Base-by-base conservation (phyloP, 2,888 invertebrate genomes). In the Morpho achilles region DNA sequence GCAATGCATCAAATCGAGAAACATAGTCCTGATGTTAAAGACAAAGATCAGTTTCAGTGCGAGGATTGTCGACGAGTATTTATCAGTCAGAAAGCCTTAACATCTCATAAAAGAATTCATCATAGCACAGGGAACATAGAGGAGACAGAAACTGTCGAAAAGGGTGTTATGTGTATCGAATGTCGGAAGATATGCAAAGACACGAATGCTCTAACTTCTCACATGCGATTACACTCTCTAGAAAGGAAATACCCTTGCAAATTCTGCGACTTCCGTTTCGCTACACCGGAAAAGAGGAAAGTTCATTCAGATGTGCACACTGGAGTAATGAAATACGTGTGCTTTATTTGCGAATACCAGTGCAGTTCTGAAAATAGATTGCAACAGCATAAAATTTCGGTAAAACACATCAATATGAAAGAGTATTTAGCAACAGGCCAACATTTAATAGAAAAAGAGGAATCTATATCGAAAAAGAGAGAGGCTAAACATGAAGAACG, bases 311-410 rank as follows among this genome's bases (percentile, higher is more conserved):
- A 86, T 65, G 73, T 90, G 8, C 90, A 90, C 41, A 89, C 89
- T 0, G 90, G 90, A 0, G 87, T 86, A 58, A 86, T 89, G 87
- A 89, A 86, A 65, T 90, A 80, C 53, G 89, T 90, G 0, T 90
- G 90, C 60, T 90, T 90, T 46, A 88, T 90, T 23, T 90, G 90
- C 54, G 89, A 90, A 66, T 89, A 90, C 58, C 84, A 84, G 52
- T 89, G 90, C 60, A 88, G 83, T 51, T 89, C 90, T 0, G 86
- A 84, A 61, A 87, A 88, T 62, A 71, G 89, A 8, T 65, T 89
- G 41, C 82, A 82, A 63, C 80, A 78, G 3, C 90, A 90, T 63
- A 90, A 89, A 66, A 65, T 71, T 59, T 85, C 87, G 0, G 61
- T 79, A 39, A 90, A 89, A 70, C 90, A 90, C 69, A 64, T 78